Evolutionary conservation across 2,797 vertebrate genomes (phyloP), one percentile per base, ranked within the genome.

Genomic region (Spinus pinus): DNA sequence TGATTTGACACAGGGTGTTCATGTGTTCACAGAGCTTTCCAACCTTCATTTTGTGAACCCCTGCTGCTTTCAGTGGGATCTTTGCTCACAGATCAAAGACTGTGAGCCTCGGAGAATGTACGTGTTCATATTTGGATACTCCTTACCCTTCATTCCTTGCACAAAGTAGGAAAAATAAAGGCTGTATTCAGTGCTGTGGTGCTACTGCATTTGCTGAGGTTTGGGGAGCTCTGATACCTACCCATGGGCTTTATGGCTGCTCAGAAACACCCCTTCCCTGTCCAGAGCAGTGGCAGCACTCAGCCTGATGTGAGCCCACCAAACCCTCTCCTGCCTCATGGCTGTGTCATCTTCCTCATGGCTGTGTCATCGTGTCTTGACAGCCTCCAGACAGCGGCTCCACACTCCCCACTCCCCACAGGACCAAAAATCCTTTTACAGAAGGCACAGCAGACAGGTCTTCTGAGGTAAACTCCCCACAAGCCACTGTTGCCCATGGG

Each of bases 401-500:
- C 42, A 20, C 18, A 7, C 6, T 61, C 9, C 16, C 31, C 18
- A 7, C 6, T 61, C 9, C 16, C 31, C 8, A 19, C 5, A 6
- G 9, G 14, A 81, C 57, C 37, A 61, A 24, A 84, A 72, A 5
- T 50, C 54, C 41, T 79, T 62, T 81, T 42, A 53, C 5, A 16
- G 19, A 27, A 4, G 8, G 4, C 24, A 14, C 5, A 3, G 44
- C 21, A 51, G 42, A 28, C 4, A 14, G 5, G 4, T 72, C 10
- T 61, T 25, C 42, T 31, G 51, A 18, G 37, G 10, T 11, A 33
- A 67, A 42, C 8, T 35, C 1, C 0, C 16, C 8, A 2, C 5
- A 10, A 86, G 19, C 30, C 1, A 0, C 31, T 23, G 3, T 66
- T 0, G 0, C 2, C 14, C 2, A 0, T 3, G 21, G 41, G 56